Conservation (phyloP, 2,888 invertebrate genomes). For the Teleogryllus oceanicus region DNA sequence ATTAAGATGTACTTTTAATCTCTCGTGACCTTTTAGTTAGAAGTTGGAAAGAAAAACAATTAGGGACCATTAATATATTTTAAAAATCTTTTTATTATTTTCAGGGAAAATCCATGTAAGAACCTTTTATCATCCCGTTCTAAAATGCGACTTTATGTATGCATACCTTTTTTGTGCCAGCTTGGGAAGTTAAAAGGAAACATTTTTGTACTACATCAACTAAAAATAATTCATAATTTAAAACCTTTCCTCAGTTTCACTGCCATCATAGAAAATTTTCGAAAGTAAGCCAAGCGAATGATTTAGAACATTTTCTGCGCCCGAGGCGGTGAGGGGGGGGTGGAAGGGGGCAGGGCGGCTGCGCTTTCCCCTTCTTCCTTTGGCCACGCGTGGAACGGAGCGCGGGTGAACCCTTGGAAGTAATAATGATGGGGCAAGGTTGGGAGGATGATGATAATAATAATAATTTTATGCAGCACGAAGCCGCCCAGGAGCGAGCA, state of each 20-base stretch:
- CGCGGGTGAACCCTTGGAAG: background rate
- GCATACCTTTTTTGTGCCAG: constrained; percentile 2
- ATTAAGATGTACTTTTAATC: constrained; percentile 18
- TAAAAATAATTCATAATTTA: constrained; percentile 24
- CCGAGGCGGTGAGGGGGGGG: background rate
- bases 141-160: constrained; percentile 3
- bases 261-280: background rate
- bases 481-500: background rate
- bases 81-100: background rate
- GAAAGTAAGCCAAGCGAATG: constrained; percentile 22
- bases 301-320: background rate
- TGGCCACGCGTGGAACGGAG: background rate
- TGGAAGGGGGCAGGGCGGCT: background rate
- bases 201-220: constrained; percentile 21
- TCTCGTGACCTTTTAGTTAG: background rate
- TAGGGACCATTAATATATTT: constrained; percentile 18
- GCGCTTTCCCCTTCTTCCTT: background rate
- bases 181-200: background rate
- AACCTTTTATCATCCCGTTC: background rate
- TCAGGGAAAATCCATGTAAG: background rate
- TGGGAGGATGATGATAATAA: constrained; percentile 21
- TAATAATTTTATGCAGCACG: background rate
- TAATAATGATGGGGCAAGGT: background rate
- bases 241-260: background rate
- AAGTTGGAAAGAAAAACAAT: constrained; percentile 3